phyloP scores from a whole-genome alignment of 2,113 vertebrate genomes.

The Marmota monax region DNA sequence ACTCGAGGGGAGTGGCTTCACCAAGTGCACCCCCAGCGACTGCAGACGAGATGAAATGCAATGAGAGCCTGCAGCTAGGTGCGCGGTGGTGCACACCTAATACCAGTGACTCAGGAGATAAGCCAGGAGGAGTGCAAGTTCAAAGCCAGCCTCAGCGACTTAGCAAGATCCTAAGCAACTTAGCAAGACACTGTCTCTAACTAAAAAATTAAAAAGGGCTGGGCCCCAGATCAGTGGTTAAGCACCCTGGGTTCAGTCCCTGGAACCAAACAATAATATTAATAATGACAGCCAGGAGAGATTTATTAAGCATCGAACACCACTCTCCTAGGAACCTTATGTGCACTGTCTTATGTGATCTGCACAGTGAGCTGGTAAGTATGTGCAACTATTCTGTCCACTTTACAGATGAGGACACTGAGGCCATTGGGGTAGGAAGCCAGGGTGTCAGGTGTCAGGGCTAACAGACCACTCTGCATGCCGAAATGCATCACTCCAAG shows the following conservation, averaged over 20 bases:
- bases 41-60: accelerated
- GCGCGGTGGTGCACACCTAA: too few relatives aligned
- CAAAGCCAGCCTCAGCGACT: too few relatives aligned
- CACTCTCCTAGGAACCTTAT: not conserved
- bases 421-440: not conserved
- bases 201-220: too few relatives aligned
- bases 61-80: not conserved
- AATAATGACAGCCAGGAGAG: not conserved
- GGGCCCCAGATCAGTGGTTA: too few relatives aligned
- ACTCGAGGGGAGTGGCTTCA: not conserved
- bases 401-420: not conserved
- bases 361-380: not conserved
- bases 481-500: not conserved
- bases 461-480: not conserved
- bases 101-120: too few relatives aligned
- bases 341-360: not conserved
- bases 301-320: not conserved
- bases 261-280: too few relatives aligned
- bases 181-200: too few relatives aligned
- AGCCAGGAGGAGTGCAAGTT: too few relatives aligned
- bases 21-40: accelerated
- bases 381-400: not conserved
- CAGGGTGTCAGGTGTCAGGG: not conserved
- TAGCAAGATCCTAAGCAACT: too few relatives aligned
- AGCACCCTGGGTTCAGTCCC: too few relatives aligned